Evolutionary conservation across 2,797 vertebrate species (phyloP).

Genomic region (Coregonus sp.): DNA sequence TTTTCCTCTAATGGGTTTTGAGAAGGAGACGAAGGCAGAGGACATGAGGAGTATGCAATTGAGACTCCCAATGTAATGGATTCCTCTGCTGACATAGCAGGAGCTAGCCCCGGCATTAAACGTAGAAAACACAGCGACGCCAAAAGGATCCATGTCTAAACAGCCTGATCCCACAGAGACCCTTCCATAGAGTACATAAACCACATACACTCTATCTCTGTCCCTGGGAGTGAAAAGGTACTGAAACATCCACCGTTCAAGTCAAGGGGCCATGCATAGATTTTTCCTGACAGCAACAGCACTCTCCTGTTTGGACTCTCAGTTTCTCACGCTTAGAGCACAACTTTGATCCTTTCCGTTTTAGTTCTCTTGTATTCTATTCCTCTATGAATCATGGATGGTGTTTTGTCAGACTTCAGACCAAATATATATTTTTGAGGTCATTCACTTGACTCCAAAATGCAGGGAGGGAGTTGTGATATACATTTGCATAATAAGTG

Average conservation of each 20-base stretch:
- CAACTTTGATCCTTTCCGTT: neutral
- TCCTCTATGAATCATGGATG: neutral
- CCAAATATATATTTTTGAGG: neutral
- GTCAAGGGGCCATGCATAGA: constrained; percentile 57
- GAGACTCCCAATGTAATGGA: neutral
- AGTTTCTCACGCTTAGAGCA: neutral
- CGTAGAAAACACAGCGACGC: neutral
- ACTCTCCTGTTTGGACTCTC: neutral
- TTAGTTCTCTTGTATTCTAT: neutral
- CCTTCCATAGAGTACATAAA: constrained; percentile 12
- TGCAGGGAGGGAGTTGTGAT: neutral
- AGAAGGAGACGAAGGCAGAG: too few relatives aligned
- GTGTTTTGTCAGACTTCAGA: neutral
- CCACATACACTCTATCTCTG: constrained; percentile 13
- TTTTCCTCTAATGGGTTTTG: too few relatives aligned
- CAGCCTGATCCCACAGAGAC: constrained; percentile 10
- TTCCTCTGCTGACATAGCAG: neutral
- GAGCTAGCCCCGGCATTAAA: neutral
- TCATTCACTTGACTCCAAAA: neutral
- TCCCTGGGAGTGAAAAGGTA: constrained; percentile 21
- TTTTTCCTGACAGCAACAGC: constrained; percentile 31
- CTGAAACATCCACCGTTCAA: constrained; percentile 34
- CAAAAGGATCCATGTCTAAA: constrained; percentile 51
- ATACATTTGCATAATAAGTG: neutral
- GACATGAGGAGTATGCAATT: too few relatives aligned